Base-by-base conservation (phyloP, 2,797 vertebrate species). In the Sebastes steindachneri region DNA sequence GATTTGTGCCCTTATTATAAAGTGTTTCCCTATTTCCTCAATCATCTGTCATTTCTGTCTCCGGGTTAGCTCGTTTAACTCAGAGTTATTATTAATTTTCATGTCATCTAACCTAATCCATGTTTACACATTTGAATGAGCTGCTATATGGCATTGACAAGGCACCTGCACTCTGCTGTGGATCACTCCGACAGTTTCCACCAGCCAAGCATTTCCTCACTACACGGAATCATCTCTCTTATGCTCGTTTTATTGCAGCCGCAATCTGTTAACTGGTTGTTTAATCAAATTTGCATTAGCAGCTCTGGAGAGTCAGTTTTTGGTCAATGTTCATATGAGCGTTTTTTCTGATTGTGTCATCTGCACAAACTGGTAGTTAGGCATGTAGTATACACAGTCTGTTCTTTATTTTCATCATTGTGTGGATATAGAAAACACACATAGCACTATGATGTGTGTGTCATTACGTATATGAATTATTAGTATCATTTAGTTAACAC, bases 121-220 rank as follows among this genome's bases (percentile, higher is more conserved):
- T 81, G 45, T 82, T 87, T n/a, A 54, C 54, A 86, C 76, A 79
- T 66, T 82, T 68, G 21, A 53, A 33, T 66, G n/a, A 58, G 75
- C 75, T 67, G 59, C 83, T 59, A 48, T 53, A 59, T 75, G 68
- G 66, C 65, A 41, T 1, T 76, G 75, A 74, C 57, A 67, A 63
- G 12, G 1, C 54, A 51, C 66, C 73, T 65, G 73, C 65, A 10
- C 59, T 53, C 6, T 51, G 54, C 62, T 58, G 7, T 70, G 59
- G 71, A 79, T 70, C 33, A 76, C 67, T 86, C 29, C n/a, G 31
- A 55, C n/a, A 8, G n/a, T 70, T 74, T 79, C 35, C 33, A 37
- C 69, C 63, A 64, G 75, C 78, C 86, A 92, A 85, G 63, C 35
- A 37, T 87, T 86, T 82, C 68, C 59, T 89, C 83, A 86, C 66